Percentiles rank a stretch among this genome's conserved stretches.
Evolutionary conservation across 2,797 vertebrate genomes (phyloP).

Genomic region (Phataginus tricuspis): DNA sequence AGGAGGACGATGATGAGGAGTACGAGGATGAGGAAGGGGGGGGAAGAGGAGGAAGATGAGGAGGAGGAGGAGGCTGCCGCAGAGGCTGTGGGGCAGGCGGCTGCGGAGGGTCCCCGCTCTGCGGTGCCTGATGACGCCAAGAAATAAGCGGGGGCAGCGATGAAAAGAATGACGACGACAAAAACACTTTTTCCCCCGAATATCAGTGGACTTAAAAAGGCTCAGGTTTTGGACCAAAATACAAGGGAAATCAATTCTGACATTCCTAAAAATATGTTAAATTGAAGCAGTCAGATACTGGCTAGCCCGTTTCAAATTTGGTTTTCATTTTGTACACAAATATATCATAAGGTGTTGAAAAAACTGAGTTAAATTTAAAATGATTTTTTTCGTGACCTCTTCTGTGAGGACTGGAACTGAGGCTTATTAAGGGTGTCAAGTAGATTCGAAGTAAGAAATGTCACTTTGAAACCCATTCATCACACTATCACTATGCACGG

Average conservation of each 20-base stretch:
- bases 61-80: not conserved
- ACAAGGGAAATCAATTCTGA: constrained; percentile 50
- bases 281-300: constrained; percentile 20
- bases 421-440: not conserved
- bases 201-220: constrained; percentile 36
- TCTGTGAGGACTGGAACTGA: constrained; percentile 5
- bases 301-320: constrained; percentile 43
- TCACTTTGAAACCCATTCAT: constrained; percentile 46
- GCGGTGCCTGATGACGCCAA: not conserved
- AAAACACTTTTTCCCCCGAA: not conserved
- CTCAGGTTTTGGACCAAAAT: constrained; percentile 64
- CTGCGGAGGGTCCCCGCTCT: not conserved
- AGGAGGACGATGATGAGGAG: rapidly evolving
- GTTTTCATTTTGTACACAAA: constrained; percentile 40
- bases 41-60: not conserved
- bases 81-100: not conserved
- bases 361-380: not conserved
- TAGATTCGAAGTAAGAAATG: not conserved
- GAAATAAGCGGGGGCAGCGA: not conserved
- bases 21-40: not conserved
- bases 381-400: constrained; percentile 13
- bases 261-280: constrained; percentile 46
- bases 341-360: not conserved
- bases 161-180: not conserved
- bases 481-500: not conserved